Base-by-base conservation (phyloP, 2,888 invertebrate species). In the Meteorus colon region DNA sequence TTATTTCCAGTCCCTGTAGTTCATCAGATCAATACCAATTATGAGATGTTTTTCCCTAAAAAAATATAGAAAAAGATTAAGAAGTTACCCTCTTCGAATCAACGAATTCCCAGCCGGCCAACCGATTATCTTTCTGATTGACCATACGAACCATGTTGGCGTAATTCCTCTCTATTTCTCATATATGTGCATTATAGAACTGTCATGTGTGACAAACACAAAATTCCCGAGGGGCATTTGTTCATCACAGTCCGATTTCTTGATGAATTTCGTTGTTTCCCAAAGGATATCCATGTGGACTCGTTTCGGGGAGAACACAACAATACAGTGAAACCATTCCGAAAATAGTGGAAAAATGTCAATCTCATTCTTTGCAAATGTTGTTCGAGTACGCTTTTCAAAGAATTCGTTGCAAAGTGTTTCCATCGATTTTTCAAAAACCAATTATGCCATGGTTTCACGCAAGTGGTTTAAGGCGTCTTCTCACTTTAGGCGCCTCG, bases 51-150 rank as follows among this genome's bases (percentile, higher is more conserved):
- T 37, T 48, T 70, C 65, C 70, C 75, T 34, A 27, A 51, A 70
- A 70, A 5, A 48, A 16, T 16, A n/a, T 4, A 48, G 12, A 16
- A 16, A 48, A 3, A 59, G 65, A 70, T 75, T 55, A 59, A 62
- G 59, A 55, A 71, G 34, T 63, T 41, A 75, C 78, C 80, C 78
- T 80, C 77, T 77, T 77, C 74, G 74, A 73, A 74, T 79, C 78
- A 73, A 74, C 77, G 74, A 74, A 76, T 77, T 76, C 73, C 77
- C 74, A 77, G 77, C 79, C 74, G 76, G 66, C 72, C 63, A 51
- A 75, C 75, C 79, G 81, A 82, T 82, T 82, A 82, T 82, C 82
- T 81, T 78, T 73, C 78, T 81, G 82, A 82, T 81, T 82, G 81
- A 82, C 80, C 4, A n/a, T 81, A 77, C 77, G 79, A 77, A 77